Conservation (phyloP, 2,113 vertebrate species). For the Taxidea taxus region DNA sequence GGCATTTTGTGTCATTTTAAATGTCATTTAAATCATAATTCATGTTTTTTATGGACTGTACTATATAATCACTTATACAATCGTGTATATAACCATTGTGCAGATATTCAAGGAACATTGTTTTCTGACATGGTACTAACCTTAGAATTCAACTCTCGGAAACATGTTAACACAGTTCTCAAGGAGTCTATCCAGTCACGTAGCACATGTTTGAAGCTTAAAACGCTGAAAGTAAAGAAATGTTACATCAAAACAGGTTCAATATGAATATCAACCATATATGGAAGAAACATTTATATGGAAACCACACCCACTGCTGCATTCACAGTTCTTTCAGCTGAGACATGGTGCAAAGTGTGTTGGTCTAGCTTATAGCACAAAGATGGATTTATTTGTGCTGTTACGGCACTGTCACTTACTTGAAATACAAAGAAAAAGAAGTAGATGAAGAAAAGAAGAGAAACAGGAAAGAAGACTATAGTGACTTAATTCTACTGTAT, state of each 20-base stretch:
- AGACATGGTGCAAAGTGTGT: background rate
- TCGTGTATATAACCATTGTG: background rate
- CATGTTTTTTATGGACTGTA: background rate
- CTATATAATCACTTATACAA: background rate
- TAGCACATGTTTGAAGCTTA: slow-evolving; percentile 48
- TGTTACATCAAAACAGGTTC: slow-evolving; percentile 52
- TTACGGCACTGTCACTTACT: background rate
- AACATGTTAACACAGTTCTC: slow-evolving; percentile 63
- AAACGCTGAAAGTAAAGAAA: slow-evolving; percentile 55
- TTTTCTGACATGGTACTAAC: slow-evolving; percentile 1
- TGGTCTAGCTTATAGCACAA: background rate
- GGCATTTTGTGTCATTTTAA: background rate
- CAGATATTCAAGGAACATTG: background rate
- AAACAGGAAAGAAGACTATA: background rate
- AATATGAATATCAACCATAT: slow-evolving; percentile 20
- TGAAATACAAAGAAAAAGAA: slow-evolving; percentile 11
- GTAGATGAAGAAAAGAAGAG: background rate
- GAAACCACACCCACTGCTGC: slow-evolving; percentile 35
- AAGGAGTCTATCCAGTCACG: slow-evolving; percentile 41
- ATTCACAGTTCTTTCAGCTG: background rate
- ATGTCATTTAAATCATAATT: background rate
- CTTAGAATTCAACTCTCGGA: slow-evolving; percentile 28
- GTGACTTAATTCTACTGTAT: background rate
- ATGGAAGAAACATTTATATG: slow-evolving; percentile 35
- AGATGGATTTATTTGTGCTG: background rate